Evolutionary conservation across 2,888 invertebrate species (phyloP).

Genomic region (Sesia apiformis): DNA sequence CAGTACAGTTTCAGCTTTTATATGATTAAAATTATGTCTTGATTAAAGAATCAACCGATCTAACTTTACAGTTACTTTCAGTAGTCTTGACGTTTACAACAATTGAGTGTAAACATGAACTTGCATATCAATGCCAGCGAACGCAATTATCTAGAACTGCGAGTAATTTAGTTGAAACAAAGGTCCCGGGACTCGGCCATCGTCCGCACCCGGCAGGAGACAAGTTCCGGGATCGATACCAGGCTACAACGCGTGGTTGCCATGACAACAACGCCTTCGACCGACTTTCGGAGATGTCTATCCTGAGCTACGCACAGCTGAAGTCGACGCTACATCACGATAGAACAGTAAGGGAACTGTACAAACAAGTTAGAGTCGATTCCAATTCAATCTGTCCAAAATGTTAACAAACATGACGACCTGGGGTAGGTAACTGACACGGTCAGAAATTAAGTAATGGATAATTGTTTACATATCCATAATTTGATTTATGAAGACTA

Average conservation of each 20-base stretch:
- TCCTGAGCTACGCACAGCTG: neutral
- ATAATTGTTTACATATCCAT: no score
- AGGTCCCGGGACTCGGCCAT: neutral
- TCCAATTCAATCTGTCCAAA: neutral
- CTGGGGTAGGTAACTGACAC: neutral
- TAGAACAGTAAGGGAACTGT: neutral
- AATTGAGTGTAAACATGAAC: no score
- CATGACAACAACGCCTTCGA: conserved; percentile 18
- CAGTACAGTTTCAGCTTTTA: no score
- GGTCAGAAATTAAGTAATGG: no score
- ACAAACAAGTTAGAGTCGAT: neutral
- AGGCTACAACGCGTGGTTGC: conserved; percentile 18
- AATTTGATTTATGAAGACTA: no score
- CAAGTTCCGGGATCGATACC: conserved; percentile 21
- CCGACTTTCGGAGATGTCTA: neutral
- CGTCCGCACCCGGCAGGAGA: conserved; percentile 5
- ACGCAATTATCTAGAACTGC: no score
- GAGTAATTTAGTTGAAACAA: neutral
- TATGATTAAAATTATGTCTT: no score
- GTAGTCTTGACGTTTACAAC: no score
- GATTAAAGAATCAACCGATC: no score
- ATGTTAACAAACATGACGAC: neutral
- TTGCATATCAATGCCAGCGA: no score
- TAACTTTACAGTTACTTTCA: no score
- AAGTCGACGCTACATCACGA: neutral